A percentile compares a stretch with the other conserved stretches of the same genome.
Conservation (phyloP, 2,113 vertebrate genomes). For the Macrotis lagotis region DNA sequence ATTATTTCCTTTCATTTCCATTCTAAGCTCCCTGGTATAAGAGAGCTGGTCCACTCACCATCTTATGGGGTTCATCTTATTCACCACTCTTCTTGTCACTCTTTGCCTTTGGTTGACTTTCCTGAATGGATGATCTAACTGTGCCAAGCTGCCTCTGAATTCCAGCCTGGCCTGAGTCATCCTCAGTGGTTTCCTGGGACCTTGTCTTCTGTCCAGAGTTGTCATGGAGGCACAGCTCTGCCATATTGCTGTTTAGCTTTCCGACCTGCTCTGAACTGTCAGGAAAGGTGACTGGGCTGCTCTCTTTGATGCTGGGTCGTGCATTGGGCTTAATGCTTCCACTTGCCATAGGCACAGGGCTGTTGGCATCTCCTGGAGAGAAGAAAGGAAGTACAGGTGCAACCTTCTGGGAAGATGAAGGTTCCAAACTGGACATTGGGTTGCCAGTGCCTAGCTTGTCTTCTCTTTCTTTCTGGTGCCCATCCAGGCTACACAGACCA, state of each 20-base stretch:
- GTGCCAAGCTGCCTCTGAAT: conserved; percentile 39
- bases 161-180: conserved; percentile 39
- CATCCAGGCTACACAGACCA: not conserved
- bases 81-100: conserved; percentile 39
- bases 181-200: conserved; percentile 31
- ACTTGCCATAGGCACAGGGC: conserved; percentile 13
- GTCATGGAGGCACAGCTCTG: not conserved
- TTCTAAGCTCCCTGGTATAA: not conserved
- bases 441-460: not conserved
- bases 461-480: not conserved
- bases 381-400: conserved; percentile 71
- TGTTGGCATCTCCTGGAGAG: conserved; percentile 57
- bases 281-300: not conserved
- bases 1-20: not conserved
- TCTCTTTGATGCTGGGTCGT: conserved; percentile 31
- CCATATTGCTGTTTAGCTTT: not conserved
- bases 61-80: conserved; percentile 46
- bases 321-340: not conserved
- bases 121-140: conserved; percentile 43
- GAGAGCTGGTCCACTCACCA: conserved; percentile 44
- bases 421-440: not conserved
- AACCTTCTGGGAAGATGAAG: conserved; percentile 38
- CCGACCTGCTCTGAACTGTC: conserved; percentile 21
- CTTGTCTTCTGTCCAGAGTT: conserved; percentile 17
- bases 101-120: conserved; percentile 54